Evolutionary conservation across 2,888 invertebrate species (phyloP).

Genomic region (Furcula furcula): DNA sequence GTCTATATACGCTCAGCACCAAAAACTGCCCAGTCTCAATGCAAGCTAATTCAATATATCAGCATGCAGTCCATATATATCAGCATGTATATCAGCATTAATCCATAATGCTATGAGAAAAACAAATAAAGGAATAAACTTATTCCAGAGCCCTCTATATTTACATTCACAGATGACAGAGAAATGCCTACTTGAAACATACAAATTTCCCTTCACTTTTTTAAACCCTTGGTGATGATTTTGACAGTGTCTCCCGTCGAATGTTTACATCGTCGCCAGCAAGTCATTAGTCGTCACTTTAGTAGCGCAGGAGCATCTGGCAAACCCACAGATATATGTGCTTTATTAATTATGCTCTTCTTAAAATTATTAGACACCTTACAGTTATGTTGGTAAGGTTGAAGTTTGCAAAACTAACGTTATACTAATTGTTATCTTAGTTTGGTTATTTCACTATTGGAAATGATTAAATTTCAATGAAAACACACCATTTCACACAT

Average conservation of each 20-base stretch:
- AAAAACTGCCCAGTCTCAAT: too few species aligned
- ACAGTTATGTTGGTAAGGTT: background rate
- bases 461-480: slow-evolving; percentile 55
- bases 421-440: background rate
- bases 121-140: too few species aligned
- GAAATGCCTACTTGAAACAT: slow-evolving; percentile 33
- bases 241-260: slow-evolving; percentile 63
- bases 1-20: too few species aligned
- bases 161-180: slow-evolving; percentile 7
- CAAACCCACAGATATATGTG: slow-evolving; percentile 34
- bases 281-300: slow-evolving; percentile 74
- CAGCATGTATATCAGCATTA: too few species aligned
- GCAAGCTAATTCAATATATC: too few species aligned
- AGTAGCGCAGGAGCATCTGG: slow-evolving; percentile 64
- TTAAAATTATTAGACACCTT: background rate
- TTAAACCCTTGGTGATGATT: slow-evolving; percentile 57
- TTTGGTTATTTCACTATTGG: slow-evolving; percentile 31
- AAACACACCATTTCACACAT: slow-evolving; percentile 37
- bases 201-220: slow-evolving; percentile 47
- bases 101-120: too few species aligned
- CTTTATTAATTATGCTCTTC: slow-evolving; percentile 4
- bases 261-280: slow-evolving; percentile 74
- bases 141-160: background rate
- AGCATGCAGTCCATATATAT: too few species aligned
- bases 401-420: background rate